Conservation (phyloP, 2,797 vertebrate species). For the Enteromius argenteus region DNA sequence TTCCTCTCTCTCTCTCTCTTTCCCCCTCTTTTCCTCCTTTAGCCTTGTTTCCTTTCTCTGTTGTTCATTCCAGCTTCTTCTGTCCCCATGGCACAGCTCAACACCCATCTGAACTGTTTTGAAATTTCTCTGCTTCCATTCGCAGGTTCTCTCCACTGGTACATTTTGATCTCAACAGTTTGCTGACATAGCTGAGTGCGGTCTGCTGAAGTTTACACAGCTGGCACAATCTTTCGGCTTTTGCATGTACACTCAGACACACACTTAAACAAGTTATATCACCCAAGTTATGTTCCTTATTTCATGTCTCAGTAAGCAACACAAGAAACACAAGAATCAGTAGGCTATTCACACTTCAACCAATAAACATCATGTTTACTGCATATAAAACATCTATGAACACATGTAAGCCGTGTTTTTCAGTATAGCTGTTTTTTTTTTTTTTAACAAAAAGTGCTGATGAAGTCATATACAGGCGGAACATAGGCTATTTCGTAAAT, state of each 20-base stretch:
- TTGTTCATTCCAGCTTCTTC: constrained; percentile 36
- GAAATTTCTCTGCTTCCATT: constrained; percentile 39
- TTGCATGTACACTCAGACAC: neutral
- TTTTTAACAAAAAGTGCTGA: neutral
- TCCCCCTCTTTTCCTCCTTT: neutral
- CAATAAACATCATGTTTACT: neutral
- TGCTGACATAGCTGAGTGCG: constrained; percentile 34
- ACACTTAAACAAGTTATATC: constrained; percentile 14
- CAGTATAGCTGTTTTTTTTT: neutral
- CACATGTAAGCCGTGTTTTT: neutral
- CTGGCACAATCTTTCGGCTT: constrained; percentile 4
- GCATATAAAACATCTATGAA: constrained; percentile 1
- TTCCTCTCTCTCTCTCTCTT: constrained; percentile 1
- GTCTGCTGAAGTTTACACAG: constrained; percentile 36
- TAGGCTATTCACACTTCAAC: neutral
- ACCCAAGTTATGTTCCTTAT: neutral
- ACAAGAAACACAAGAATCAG: neutral
- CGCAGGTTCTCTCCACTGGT: constrained; percentile 55
- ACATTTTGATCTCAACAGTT: constrained; percentile 34
- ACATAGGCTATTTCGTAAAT: constrained; percentile 26
- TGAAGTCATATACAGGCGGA: neutral
- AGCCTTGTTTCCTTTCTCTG: constrained; percentile 40
- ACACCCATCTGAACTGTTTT: constrained; percentile 40
- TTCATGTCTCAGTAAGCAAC: neutral
- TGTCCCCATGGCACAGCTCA: constrained; percentile 11